These are phyloP conservation scores for Actenoides lindsayi DNA, from an alignment of 2,113 vertebrate genomes.

Conservation along the genomic window DNA sequence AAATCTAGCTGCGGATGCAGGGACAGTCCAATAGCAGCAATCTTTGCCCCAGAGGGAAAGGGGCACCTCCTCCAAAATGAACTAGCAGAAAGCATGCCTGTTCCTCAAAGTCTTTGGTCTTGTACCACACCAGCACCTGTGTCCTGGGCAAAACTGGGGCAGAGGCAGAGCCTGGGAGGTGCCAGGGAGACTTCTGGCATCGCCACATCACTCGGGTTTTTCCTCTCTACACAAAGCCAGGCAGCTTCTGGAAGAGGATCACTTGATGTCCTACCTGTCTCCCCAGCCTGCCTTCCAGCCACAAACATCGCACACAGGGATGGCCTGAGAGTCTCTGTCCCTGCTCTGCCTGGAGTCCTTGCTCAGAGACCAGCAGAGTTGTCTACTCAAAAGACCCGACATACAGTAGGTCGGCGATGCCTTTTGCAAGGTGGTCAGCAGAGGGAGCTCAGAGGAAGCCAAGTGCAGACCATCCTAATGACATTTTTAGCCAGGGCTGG, in stretches of 20 bases:
- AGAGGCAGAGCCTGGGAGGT: not conserved
- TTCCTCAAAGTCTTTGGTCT: not conserved
- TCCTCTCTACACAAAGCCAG: not conserved
- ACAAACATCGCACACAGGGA: not conserved
- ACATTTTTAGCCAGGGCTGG: not conserved
- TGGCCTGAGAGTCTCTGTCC: accelerated
- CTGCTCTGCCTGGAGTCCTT: not conserved
- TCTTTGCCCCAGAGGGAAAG: not conserved
- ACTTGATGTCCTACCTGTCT: accelerated
- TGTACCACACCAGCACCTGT: not conserved
- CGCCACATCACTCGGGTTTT: not conserved
- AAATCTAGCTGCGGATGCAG: not conserved
- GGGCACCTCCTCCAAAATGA: not conserved
- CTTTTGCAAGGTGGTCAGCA: slow-evolving; percentile 40
- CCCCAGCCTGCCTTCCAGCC: not conserved
- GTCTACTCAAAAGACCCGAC: accelerated
- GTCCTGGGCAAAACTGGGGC: not conserved
- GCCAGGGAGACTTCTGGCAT: not conserved
- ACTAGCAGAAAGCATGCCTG: not conserved
- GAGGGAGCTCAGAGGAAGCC: slow-evolving; percentile 62
- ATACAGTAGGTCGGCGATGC: not conserved
- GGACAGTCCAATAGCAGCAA: not conserved
- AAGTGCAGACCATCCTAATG: not conserved
- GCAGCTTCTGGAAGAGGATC: not conserved
- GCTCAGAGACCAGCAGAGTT: accelerated